Evolutionary conservation across 1,140 invertebrate genomes (phyloP), one percentile per base, ranked within the genome.

Genomic region (Rhynchophorus ferrugineus): DNA sequence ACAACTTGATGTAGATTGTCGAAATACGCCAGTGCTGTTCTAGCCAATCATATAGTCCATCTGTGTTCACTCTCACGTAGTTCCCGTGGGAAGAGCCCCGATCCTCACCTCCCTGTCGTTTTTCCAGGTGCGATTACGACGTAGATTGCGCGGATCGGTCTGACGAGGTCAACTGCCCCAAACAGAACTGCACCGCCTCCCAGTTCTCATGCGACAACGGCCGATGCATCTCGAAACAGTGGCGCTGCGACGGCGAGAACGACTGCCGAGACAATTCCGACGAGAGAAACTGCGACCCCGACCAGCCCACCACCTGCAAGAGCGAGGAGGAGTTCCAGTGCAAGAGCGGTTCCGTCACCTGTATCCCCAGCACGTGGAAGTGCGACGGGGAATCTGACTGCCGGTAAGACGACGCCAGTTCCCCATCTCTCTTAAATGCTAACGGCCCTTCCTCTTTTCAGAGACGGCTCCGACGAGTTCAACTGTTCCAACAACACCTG

Each of bases 201-300:
- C 82, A 87, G 65, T 87, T 87, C 69, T 73, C 73, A 53, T 87
- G 85, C 69, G 75, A 73, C 50, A 83, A 82, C 39, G 85, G 85
- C 34, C 76, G 79, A 50, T 95, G 91, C 67, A 89, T 94, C 58
- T 84, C 87, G 0, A 65, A 69, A 36, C 71, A 80, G 59, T 91
- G 89, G 82, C 75, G 78, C 39, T 88, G 85, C 60, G 87, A 89
- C 66, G 78, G 76, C 35, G 83, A 88, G 61, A 78, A 80, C 56
- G 88, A 90, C 66, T 91, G 88, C 62, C 65, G 73, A 9, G 87
- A 90, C 67, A 78, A 77, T 5, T 81, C 78, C 0, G 88, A 90
- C 67, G 88, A 90, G 69, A 74, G 82, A 11, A 57, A 66, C 48
- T 70, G 69, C 44, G 47, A 52, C 39, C 38, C 19, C 2, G 24